Evolutionary conservation across 1,140 invertebrate species (phyloP).

Genomic region (Anoplophora glabripennis): DNA sequence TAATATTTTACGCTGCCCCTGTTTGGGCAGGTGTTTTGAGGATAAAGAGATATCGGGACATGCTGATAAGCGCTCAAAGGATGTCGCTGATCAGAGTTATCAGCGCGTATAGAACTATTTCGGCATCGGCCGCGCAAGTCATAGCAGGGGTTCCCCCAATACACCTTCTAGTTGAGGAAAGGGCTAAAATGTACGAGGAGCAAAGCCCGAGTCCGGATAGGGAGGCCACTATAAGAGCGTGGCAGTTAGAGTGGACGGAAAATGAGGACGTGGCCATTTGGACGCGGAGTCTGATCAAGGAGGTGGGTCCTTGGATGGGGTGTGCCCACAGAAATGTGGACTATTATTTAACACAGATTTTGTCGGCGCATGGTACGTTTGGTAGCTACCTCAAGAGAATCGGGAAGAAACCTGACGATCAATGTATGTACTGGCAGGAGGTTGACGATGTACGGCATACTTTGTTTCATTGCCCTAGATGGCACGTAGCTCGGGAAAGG

Average conservation of each 20-base stretch:
- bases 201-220: no score
- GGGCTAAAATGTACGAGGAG: no score
- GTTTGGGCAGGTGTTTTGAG: constrained; percentile 11
- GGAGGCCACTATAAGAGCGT: not conserved
- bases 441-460: constrained; percentile 1
- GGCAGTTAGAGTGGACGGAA: not conserved
- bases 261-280: constrained; percentile 1
- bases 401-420: not conserved
- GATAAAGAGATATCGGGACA: not conserved
- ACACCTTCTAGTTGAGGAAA: no score
- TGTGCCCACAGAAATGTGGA: not conserved
- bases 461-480: not conserved
- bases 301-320: no score
- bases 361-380: not conserved
- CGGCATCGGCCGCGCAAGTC: no score
- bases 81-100: no score
- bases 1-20: constrained; percentile 20
- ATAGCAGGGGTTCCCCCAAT: no score
- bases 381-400: constrained; percentile 7
- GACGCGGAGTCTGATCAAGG: no score
- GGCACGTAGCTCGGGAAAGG: not conserved
- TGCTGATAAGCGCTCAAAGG: constrained; percentile 7
- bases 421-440: constrained; percentile 1
- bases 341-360: constrained; percentile 22
- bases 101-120: no score